phyloP scores from a whole-genome alignment of 2,113 vertebrate genomes.

The Spermophilus dauricus region DNA sequence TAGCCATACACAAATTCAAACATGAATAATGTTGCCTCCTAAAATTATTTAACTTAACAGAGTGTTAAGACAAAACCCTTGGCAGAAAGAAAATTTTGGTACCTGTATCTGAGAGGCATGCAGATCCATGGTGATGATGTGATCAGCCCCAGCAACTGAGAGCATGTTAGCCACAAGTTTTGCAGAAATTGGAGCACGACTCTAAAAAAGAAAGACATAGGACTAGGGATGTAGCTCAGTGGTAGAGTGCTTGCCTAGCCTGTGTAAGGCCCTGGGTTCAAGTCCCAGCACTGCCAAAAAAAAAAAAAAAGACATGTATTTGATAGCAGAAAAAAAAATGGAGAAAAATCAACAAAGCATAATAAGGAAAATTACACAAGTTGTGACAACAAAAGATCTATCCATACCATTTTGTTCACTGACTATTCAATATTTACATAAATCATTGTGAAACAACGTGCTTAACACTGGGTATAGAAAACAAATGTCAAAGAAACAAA shows the following conservation, averaged over 20 bases:
- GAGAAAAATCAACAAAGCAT: neutral
- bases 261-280: too few species aligned
- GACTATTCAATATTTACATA: neutral
- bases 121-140: constrained; percentile 99
- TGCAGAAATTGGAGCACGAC: constrained; percentile 97
- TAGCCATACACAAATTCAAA: neutral
- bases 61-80: neutral
- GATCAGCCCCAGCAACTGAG: constrained; percentile 96
- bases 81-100: neutral
- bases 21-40: neutral
- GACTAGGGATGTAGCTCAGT: too few species aligned
- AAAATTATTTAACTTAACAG: neutral
- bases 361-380: neutral
- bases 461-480: neutral
- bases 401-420: neutral
- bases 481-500: neutral
- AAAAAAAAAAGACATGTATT: constrained; percentile 68
- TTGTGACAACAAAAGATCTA: neutral
- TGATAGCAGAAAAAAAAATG: constrained; percentile 31
- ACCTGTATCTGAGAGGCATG: constrained; percentile 99
- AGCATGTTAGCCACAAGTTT: constrained; percentile 99
- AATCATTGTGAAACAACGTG: neutral
- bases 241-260: too few species aligned
- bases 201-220: constrained; percentile 88
- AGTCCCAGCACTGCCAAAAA: too few species aligned